Evolutionary conservation across 1,140 invertebrate species (phyloP).

Genomic region (Cherax quadricarinatus): DNA sequence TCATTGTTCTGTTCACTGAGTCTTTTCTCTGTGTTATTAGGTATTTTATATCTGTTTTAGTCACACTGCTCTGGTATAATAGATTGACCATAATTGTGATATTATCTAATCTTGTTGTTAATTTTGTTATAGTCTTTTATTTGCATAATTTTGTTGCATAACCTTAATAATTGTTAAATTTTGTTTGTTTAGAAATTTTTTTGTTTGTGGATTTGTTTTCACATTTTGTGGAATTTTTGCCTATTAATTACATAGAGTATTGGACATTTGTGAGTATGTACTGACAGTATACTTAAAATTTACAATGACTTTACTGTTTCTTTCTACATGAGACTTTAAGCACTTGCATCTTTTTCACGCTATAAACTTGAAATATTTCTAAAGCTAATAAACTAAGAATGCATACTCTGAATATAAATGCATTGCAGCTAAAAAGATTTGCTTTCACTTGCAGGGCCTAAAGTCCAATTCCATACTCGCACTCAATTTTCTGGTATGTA

Average conservation of each 20-base stretch:
- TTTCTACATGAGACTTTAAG: background rate
- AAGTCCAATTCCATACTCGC: conserved; percentile 61
- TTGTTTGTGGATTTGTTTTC: background rate
- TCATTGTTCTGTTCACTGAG: background rate
- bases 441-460: conserved; percentile 43
- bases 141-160: background rate
- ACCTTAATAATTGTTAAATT: background rate
- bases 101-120: background rate
- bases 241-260: too few relatives aligned
- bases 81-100: background rate
- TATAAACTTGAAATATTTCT: background rate
- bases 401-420: background rate
- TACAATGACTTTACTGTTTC: background rate
- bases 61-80: background rate
- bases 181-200: background rate
- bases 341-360: background rate
- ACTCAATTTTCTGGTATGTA: conserved; percentile 62
- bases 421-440: background rate
- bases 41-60: background rate
- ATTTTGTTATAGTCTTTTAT: background rate
- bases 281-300: background rate
- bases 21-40: background rate
- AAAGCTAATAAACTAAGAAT: background rate
- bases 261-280: background rate
- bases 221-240: background rate